A percentile compares a stretch with the other conserved stretches of the same genome.
phyloP scores from a whole-genome alignment of 2,888 invertebrate genomes.

The Apodemia hepburni region DNA sequence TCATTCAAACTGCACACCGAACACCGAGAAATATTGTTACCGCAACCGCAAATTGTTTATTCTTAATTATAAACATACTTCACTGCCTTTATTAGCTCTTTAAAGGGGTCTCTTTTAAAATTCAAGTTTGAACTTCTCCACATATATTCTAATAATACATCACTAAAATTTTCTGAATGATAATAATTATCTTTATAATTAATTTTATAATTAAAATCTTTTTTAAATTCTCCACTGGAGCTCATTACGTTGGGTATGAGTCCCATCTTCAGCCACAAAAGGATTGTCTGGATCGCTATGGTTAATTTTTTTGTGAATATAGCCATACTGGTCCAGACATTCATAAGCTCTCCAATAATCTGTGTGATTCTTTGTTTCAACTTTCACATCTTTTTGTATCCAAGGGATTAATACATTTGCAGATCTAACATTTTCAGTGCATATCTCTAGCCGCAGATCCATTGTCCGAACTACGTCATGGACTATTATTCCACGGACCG shows the following conservation, averaged over 20 bases:
- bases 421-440: constrained; percentile 7
- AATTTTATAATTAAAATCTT: background rate
- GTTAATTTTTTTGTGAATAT: constrained; percentile 30
- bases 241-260: constrained; percentile 29
- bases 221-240: constrained; percentile 22
- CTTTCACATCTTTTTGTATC: constrained; percentile 32
- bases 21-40: too few species aligned
- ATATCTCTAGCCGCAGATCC: background rate
- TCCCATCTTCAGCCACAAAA: constrained; percentile 28
- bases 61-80: too few species aligned
- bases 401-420: constrained; percentile 20
- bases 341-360: constrained; percentile 30
- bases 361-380: constrained; percentile 30
- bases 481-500: background rate
- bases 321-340: constrained; percentile 27
- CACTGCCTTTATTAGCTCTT: too few species aligned
- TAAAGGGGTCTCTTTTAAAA: too few species aligned
- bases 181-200: too few species aligned
- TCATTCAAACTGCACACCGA: too few species aligned
- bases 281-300: constrained; percentile 26
- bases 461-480: background rate
- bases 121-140: too few species aligned
- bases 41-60: too few species aligned
- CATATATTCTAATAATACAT: too few species aligned
- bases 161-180: too few species aligned